These are phyloP conservation scores for Halictus ligatus DNA, from an alignment of 2,888 invertebrate genomes.

Conservation along the genomic window DNA sequence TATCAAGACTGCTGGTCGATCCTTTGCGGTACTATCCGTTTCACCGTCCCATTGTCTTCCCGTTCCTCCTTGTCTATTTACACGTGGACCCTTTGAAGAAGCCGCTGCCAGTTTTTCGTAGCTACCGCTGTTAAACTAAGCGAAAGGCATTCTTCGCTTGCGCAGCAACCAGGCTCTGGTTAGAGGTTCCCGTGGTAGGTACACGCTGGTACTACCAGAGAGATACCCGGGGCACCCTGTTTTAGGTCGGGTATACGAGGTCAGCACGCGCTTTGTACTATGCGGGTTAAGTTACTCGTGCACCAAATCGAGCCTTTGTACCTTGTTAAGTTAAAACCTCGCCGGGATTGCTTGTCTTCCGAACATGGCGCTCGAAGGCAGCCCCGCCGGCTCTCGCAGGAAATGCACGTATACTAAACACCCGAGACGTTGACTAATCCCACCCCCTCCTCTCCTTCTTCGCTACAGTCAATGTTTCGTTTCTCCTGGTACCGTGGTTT, in stretches of 20 bases:
- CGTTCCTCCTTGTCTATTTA: conserved; percentile 68
- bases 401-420: conserved; percentile 56
- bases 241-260: conserved; percentile 70
- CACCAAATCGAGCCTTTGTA: conserved; percentile 70
- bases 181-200: conserved; percentile 67
- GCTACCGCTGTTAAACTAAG: conserved; percentile 81
- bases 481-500: conserved; percentile 46
- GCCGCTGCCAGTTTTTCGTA: conserved; percentile 73
- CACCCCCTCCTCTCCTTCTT: background rate
- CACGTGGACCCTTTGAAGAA: conserved; percentile 75
- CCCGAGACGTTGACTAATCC: conserved; percentile 61
- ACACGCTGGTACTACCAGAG: conserved; percentile 65
- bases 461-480: conserved; percentile 39
- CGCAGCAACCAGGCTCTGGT: conserved; percentile 58
- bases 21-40: conserved; percentile 77
- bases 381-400: conserved; percentile 47
- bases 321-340: conserved; percentile 69
- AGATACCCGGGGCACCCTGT: conserved; percentile 60
- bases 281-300: conserved; percentile 75
- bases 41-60: conserved; percentile 79
- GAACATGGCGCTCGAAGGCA: conserved; percentile 56
- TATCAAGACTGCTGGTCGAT: conserved; percentile 55
- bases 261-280: conserved; percentile 71
- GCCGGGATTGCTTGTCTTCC: conserved; percentile 61
- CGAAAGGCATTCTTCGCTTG: conserved; percentile 75